phyloP scores from a whole-genome alignment of 2,888 invertebrate species.

The Epinotia brunnichana region DNA sequence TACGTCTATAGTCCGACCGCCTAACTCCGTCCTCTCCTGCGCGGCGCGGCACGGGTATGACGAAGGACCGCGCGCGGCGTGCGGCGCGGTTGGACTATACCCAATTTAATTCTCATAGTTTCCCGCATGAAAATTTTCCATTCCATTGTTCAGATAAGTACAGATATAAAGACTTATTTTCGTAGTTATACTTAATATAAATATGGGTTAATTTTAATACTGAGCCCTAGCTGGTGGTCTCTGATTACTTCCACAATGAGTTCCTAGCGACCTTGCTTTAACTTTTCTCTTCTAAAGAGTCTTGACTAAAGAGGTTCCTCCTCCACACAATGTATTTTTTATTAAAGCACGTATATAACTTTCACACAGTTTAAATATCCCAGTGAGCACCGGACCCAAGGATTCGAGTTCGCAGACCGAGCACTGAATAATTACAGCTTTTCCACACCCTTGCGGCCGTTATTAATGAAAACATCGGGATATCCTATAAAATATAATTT shows the following conservation, averaged over 20 bases:
- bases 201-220: no score
- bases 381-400: constrained; percentile 27
- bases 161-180: no score
- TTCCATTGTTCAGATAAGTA: no score
- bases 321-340: neutral
- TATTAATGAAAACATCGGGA: constrained; percentile 41
- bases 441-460: constrained; percentile 41
- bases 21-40: no score
- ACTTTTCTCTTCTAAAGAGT: neutral
- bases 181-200: no score
- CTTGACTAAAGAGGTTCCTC: neutral
- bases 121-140: no score
- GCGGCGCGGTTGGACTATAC: no score
- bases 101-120: no score
- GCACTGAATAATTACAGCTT: constrained; percentile 41
- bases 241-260: neutral
- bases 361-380: neutral
- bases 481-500: constrained; percentile 38
- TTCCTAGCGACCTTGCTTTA: neutral
- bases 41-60: no score
- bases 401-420: constrained; percentile 15
- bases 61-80: no score
- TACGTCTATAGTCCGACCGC: no score
- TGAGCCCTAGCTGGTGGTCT: no score
- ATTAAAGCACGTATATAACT: neutral